These are phyloP conservation scores for Knipowitschia caucasica DNA, from an alignment of 2,797 vertebrate genomes.

Conservation along the genomic window DNA sequence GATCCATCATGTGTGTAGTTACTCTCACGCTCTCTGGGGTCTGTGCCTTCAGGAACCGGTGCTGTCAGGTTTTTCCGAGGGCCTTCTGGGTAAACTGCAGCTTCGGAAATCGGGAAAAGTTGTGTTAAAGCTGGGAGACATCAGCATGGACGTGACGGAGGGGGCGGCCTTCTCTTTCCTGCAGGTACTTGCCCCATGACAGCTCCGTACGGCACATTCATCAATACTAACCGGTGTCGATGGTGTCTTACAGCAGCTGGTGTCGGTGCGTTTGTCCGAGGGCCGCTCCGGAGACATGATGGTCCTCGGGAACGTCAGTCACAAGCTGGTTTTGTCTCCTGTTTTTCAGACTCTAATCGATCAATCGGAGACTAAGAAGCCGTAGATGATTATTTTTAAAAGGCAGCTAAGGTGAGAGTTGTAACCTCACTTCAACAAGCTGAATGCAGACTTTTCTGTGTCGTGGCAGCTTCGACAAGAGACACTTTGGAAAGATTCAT, in stretches of 20 bases:
- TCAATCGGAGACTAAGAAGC: constrained; percentile 27
- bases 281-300: constrained; percentile 74
- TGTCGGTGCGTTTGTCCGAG: constrained; percentile 70
- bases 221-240: neutral
- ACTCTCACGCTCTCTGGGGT: neutral
- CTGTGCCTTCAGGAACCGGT: constrained; percentile 11
- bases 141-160: constrained; percentile 74
- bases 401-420: too few relatives aligned
- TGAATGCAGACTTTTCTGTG: too few relatives aligned
- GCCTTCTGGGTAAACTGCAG: constrained; percentile 75
- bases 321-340: constrained; percentile 78
- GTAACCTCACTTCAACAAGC: too few relatives aligned
- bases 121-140: constrained; percentile 71
- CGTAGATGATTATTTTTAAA: neutral
- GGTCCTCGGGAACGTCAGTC: constrained; percentile 71
- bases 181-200: constrained; percentile 48
- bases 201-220: neutral
- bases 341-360: constrained; percentile 72
- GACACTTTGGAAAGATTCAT: too few relatives aligned
- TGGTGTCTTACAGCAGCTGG: constrained; percentile 65
- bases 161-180: constrained; percentile 77
- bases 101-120: constrained; percentile 78
- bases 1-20: too few relatives aligned
- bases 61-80: constrained; percentile 73
- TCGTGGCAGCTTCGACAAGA: neutral